Evolutionary conservation across 1,140 invertebrate genomes (phyloP).

Genomic region (Zaprionus ornatus): DNA sequence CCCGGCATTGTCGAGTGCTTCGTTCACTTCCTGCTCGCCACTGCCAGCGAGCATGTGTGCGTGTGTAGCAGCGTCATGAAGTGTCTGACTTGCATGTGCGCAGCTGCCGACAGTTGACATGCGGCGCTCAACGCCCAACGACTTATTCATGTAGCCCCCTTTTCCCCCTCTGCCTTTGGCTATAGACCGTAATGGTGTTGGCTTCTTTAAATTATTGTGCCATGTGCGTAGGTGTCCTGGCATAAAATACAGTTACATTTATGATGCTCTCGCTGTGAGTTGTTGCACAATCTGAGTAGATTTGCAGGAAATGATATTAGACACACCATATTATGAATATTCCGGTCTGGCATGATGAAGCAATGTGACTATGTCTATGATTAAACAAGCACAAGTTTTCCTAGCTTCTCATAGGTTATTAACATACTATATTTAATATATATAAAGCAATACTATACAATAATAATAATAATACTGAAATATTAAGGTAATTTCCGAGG

Average conservation of each 20-base stretch:
- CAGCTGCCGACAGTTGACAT: slow-evolving; percentile 74
- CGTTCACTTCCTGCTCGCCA: slow-evolving; percentile 66
- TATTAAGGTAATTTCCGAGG: too few relatives aligned
- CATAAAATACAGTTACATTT: slow-evolving; percentile 36
- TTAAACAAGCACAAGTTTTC: too few relatives aligned
- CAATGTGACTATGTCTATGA: too few relatives aligned
- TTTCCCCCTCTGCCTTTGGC: neutral
- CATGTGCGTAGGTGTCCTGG: slow-evolving; percentile 47
- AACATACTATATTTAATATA: too few relatives aligned
- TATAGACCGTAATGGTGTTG: slow-evolving; percentile 35
- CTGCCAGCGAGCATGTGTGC: slow-evolving; percentile 12
- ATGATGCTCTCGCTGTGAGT: slow-evolving; percentile 11
- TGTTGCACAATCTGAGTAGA: neutral
- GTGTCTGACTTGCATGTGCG: slow-evolving; percentile 76
- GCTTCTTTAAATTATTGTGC: slow-evolving; percentile 40
- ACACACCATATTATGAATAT: too few relatives aligned
- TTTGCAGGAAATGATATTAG: neutral
- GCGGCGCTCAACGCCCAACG: slow-evolving; percentile 55
- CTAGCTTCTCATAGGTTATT: too few relatives aligned
- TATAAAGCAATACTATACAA: too few relatives aligned
- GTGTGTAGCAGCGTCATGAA: slow-evolving; percentile 57
- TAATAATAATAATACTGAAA: too few relatives aligned
- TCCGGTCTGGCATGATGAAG: too few relatives aligned
- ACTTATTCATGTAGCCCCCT: slow-evolving; percentile 39
- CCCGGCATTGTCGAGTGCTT: slow-evolving; percentile 57